Percentiles rank a stretch among this genome's conserved stretches.
These are phyloP conservation scores for Alviniconcha strummeri DNA, from an alignment of 2,888 invertebrate species.

Conservation along the genomic window DNA sequence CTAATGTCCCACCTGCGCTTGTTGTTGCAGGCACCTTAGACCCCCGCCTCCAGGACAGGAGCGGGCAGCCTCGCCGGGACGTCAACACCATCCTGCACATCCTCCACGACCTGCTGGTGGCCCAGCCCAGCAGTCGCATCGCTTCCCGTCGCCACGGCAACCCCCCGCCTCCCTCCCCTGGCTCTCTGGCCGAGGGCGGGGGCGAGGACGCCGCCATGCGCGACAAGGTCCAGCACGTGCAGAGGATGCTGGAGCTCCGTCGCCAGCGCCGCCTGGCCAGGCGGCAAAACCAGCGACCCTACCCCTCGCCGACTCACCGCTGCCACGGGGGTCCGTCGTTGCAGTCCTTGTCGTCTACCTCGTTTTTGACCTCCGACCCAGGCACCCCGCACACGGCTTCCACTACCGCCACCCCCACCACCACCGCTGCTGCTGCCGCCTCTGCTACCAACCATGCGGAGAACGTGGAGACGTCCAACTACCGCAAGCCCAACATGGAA, in stretches of 20 bases:
- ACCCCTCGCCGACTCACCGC: constrained; percentile 41
- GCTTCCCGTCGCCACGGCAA: constrained; percentile 3
- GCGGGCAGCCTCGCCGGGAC: constrained; percentile 92
- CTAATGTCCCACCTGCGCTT: too few species aligned
- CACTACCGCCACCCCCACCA: neutral
- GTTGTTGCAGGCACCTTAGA: constrained; percentile 84
- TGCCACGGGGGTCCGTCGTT: neutral
- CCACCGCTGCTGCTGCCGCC: constrained; percentile 13
- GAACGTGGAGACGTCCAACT: constrained; percentile 38
- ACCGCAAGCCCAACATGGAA: constrained; percentile 50
- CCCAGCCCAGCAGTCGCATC: constrained; percentile 68
- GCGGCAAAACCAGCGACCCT: constrained; percentile 77
- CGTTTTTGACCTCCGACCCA: neutral
- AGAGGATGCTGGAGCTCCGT: constrained; percentile 92
- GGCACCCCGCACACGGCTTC: neutral
- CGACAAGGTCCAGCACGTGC: constrained; percentile 89
- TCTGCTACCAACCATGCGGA: constrained; percentile 27
- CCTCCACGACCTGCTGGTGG: constrained; percentile 93
- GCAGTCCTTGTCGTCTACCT: constrained; percentile 6
- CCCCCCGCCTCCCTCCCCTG: constrained; percentile 11
- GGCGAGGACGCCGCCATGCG: constrained; percentile 80
- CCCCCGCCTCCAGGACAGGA: constrained; percentile 92
- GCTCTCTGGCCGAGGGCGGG: constrained; percentile 1
- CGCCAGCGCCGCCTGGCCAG: constrained; percentile 81
- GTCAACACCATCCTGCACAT: constrained; percentile 97